Evolutionary conservation across 2,113 vertebrate genomes (phyloP).

Genomic region (Tetrax tetrax): DNA sequence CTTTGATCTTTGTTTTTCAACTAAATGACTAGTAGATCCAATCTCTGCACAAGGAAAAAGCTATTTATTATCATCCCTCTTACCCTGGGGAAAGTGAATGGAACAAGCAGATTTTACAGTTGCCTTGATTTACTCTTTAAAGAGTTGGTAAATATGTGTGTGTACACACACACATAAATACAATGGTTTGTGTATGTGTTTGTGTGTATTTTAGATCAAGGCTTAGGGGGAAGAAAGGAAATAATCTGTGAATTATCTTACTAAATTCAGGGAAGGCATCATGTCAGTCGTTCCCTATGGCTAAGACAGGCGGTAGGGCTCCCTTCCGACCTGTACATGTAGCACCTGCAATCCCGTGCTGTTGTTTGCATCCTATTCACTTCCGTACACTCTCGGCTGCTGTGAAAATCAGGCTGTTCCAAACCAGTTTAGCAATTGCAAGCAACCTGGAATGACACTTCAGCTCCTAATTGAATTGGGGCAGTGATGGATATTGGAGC

Average conservation of each 20-base stretch:
- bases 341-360: neutral
- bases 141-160: neutral
- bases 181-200: neutral
- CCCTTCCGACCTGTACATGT: fast-evolving
- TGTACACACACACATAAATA: neutral
- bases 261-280: neutral
- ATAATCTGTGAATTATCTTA: neutral
- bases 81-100: neutral
- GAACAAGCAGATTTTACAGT: neutral
- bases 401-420: neutral
- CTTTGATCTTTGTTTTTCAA: neutral
- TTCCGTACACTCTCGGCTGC: neutral
- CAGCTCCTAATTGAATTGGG: neutral
- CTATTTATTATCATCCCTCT: neutral
- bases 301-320: neutral
- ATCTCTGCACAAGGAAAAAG: neutral
- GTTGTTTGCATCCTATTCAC: neutral
- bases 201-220: neutral
- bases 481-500: neutral
- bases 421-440: neutral
- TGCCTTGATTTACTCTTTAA: neutral
- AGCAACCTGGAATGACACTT: neutral
- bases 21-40: neutral
- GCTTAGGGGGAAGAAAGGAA: neutral
- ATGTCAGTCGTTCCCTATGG: neutral